phyloP scores from a whole-genome alignment of 2,888 invertebrate species.

The Coleophora flavipennella region DNA sequence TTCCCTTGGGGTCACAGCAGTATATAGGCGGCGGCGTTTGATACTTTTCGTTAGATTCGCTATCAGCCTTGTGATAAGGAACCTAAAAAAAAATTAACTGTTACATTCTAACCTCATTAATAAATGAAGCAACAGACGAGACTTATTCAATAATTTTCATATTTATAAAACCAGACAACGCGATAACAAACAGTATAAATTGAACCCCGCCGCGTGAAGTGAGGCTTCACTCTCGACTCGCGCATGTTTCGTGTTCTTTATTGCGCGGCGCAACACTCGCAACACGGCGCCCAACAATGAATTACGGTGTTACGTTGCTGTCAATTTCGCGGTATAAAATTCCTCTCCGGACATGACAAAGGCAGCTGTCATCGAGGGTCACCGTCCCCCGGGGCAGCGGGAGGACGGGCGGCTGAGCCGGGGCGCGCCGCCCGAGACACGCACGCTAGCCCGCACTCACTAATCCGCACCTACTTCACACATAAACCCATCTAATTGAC shows the following conservation, averaged over 20 bases:
- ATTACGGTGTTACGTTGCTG: slow-evolving; percentile 50
- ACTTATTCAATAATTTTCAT: slow-evolving; percentile 54
- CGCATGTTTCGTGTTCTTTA: slow-evolving; percentile 48
- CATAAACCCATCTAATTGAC: slow-evolving; percentile 72
- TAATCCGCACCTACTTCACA: slow-evolving; percentile 65
- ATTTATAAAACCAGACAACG: slow-evolving; percentile 65
- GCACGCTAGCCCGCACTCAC: slow-evolving; percentile 53
- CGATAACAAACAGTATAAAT: slow-evolving; percentile 60
- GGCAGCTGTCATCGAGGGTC: slow-evolving; percentile 60
- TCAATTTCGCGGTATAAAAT: slow-evolving; percentile 67
- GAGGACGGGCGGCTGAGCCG: slow-evolving; percentile 64
- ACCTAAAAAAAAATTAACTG: too few species aligned
- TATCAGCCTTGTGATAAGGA: too few species aligned
- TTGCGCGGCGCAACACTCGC: slow-evolving; percentile 45
- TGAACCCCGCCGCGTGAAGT: slow-evolving; percentile 51
- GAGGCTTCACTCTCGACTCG: slow-evolving; percentile 36
- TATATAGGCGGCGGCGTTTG: too few species aligned
- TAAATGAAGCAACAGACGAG: too few species aligned
- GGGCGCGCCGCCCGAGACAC: slow-evolving; percentile 51
- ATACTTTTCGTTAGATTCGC: too few species aligned
- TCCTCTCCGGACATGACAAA: slow-evolving; percentile 58
- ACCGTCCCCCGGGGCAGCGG: slow-evolving; percentile 48
- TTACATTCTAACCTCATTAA: too few species aligned
- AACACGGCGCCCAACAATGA: slow-evolving; percentile 31
- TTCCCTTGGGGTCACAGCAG: too few species aligned